Base-by-base conservation (phyloP, 2,797 vertebrate species). In the Balearica regulorum region DNA sequence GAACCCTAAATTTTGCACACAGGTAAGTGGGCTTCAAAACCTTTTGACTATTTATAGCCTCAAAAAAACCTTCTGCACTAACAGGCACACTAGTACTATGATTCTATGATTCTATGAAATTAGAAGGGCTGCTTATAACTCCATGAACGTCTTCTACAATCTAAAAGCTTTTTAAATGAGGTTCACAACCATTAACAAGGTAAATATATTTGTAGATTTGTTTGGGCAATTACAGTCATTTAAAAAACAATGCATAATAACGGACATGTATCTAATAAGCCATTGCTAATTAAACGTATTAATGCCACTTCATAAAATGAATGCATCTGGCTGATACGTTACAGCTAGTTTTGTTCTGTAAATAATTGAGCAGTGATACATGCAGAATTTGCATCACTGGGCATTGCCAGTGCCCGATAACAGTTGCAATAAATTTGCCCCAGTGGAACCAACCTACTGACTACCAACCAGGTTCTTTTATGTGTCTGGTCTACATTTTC, bases 211-310 rank as follows among this genome's bases (percentile, higher is more conserved):
- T 58, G 61, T 75, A 82, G 66, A 88, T 70, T 84, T 93, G 82
- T 96, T 89, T 91, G 91, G 88, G 72, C 96, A 97, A 96, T 97
- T 96, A 94, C 39, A 96, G 70, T 64, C 15, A 87, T 91, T 97
- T 96, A 90, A 87, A 94, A 95, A 94, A 88, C 87, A 90, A 89
- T 95, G 92, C 75, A 57, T 88, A 94, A 94, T 75, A 96, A 89
- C 4, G 5, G 49, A 81, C 68, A 48, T 33, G 64, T 82, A 78
- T 92, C 82, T 92, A 93, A 96, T 81, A 97, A 90, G 68, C 64
- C 91, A 66, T 91, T 95, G 80, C 87, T 91, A 93, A 90, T 96
- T 92, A 81, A 91, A 78, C 62, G n/a, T 70, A 82, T 93, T 87
- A 92, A 94, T 94, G 82, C 18, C 28, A 43, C 48, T 71, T 65